Conservation (phyloP, 2,888 invertebrate species). For the Drosophila neoperkinsi region DNA sequence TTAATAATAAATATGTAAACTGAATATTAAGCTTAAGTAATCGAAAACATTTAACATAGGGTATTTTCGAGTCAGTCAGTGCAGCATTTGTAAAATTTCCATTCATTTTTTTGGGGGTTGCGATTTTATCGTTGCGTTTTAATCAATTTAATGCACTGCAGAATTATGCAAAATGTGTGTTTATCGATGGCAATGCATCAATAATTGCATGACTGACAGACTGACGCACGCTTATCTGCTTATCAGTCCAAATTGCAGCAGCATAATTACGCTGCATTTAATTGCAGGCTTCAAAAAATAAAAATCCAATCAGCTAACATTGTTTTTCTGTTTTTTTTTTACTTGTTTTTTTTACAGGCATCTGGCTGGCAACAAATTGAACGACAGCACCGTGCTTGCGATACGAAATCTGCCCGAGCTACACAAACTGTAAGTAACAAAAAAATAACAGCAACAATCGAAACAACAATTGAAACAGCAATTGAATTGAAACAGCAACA, state of each 20-base stretch:
- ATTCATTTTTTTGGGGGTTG: conserved; percentile 63
- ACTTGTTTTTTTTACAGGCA: conserved; percentile 84
- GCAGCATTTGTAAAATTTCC: background rate
- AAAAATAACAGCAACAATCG: background rate
- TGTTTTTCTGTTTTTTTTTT: conserved; percentile 18
- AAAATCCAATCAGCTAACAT: conserved; percentile 56
- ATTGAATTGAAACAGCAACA: background rate
- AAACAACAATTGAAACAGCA: background rate
- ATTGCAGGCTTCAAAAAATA: conserved; percentile 18
- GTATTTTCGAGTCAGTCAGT: conserved; percentile 7
- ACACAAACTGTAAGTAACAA: conserved; percentile 86
- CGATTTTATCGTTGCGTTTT: conserved; percentile 71
- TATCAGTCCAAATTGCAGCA: conserved; percentile 60
- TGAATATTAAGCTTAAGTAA: background rate
- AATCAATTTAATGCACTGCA: conserved; percentile 78
- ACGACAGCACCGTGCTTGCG: conserved; percentile 85
- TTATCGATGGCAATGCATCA: conserved; percentile 59
- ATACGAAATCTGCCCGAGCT: conserved; percentile 86
- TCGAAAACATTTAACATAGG: background rate
- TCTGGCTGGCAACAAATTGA: conserved; percentile 87
- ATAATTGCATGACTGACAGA: conserved; percentile 52
- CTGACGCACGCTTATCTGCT: conserved; percentile 27
- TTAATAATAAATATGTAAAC: background rate
- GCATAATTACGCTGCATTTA: conserved; percentile 60
- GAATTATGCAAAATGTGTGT: conserved; percentile 59